Base-by-base conservation (phyloP, 30 jellyfish, hydroid and myxozoan genomes). In the Turritopsis rubra region DNA sequence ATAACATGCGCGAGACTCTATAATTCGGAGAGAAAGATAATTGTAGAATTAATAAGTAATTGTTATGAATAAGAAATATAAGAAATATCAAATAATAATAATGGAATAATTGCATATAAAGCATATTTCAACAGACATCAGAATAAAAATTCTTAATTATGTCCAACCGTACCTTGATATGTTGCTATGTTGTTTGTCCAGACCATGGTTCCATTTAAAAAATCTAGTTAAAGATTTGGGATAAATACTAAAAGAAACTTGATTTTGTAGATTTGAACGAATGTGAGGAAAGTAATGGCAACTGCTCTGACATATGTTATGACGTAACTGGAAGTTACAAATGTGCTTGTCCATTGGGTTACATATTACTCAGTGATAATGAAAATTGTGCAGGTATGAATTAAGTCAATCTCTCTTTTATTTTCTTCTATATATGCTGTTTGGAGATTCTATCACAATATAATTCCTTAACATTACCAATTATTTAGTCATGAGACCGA, bases 1-100 rank as follows among this genome's bases (percentile, higher is more conserved):
- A 21, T 70, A 28, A 73, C 96, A 88, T 20, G 79, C 73, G 9
- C 88, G 74, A 65, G 84, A 74, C 73, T 88, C 96, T 88, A 79
- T 65, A 53, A 75, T 19, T 24, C 22, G 28, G 28, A 0, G 53
- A 27, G 41, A 73, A 0, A 29, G 28, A 13, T 21, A 53, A 54
- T 53, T 7, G 8, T n/a, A 22, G 19, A 23, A 68, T 13, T 41
- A 41, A 41, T 3, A 41, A 41, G 60, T 3, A 41, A 41, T 41
- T 3, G 60, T 41, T 41, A n/a, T n/a, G n/a, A n/a, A n/a, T n/a
- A n/a, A n/a, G n/a, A n/a, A n/a, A n/a, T n/a, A n/a, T n/a, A n/a
- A n/a, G n/a, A n/a, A n/a, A n/a, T n/a, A n/a, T n/a, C n/a, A n/a
- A n/a, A n/a, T n/a, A n/a, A n/a, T n/a, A n/a, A n/a, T n/a, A n/a